These are phyloP conservation scores for Brachionus paranguensis DNA, from an alignment of 1,140 invertebrate genomes.

Conservation along the genomic window DNA sequence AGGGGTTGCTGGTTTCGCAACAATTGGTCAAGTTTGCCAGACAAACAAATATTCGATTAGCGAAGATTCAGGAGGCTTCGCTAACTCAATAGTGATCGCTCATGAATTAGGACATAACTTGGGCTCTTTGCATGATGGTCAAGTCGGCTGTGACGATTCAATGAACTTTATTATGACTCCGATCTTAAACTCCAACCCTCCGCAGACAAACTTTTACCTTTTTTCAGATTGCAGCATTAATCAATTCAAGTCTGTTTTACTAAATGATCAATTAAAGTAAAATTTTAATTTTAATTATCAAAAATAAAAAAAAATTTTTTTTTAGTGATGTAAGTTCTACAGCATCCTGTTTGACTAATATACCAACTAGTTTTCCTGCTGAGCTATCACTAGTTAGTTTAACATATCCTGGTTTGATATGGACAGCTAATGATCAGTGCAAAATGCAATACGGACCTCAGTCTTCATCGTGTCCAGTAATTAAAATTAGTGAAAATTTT, in stretches of 20 bases:
- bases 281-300: neutral
- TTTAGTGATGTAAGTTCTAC: neutral
- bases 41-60: neutral
- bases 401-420: neutral
- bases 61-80: neutral
- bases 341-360: neutral
- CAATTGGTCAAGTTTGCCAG: neutral
- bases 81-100: neutral
- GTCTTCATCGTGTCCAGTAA: neutral
- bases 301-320: neutral
- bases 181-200: neutral
- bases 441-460: neutral
- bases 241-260: neutral
- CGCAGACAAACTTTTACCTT: slow-evolving; percentile 4
- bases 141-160: neutral
- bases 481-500: neutral
- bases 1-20: neutral
- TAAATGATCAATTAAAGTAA: neutral
- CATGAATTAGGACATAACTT: slow-evolving; percentile 17
- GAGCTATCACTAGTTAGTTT: neutral
- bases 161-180: slow-evolving; percentile 12
- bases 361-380: neutral
- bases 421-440: slow-evolving; percentile 14
- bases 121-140: slow-evolving; percentile 1
- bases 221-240: neutral